These are phyloP conservation scores for Neodiprion lecontei DNA, from an alignment of 1,140 invertebrate genomes.

Conservation along the genomic window DNA sequence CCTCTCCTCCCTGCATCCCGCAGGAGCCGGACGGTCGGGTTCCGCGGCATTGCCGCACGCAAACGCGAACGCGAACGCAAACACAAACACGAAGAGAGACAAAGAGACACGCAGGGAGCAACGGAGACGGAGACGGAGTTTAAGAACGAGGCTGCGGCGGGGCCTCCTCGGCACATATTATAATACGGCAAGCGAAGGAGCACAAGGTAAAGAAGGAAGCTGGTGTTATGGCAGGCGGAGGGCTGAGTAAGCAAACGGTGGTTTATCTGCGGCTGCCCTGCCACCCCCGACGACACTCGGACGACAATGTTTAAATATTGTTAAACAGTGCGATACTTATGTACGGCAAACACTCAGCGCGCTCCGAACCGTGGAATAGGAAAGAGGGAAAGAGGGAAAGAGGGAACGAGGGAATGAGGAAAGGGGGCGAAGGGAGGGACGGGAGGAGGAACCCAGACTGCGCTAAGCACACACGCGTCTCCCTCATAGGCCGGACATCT, in stretches of 20 bases:
- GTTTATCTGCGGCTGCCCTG: constrained; percentile 34
- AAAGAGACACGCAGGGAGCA: background rate
- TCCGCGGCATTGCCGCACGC: too few relatives aligned
- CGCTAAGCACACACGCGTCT: constrained; percentile 8
- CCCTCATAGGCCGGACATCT: background rate
- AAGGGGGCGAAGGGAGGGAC: background rate
- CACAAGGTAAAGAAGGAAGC: constrained; percentile 11
- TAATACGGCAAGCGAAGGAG: background rate
- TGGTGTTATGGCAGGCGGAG: constrained; percentile 26
- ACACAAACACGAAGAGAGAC: background rate
- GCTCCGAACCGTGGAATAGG: background rate
- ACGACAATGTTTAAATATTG: constrained; percentile 48
- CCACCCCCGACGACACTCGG: constrained; percentile 30
- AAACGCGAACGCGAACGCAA: too few relatives aligned
- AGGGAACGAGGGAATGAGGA: background rate
- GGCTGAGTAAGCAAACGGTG: constrained; percentile 37
- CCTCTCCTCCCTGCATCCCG: too few relatives aligned
- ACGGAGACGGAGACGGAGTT: background rate
- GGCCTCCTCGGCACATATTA: background rate
- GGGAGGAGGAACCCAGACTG: background rate
- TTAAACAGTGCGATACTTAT: constrained; percentile 33
- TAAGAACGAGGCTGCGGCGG: background rate
- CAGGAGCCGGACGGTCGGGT: too few relatives aligned
- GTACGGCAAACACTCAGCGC: constrained; percentile 11
- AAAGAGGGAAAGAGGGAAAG: background rate